phyloP scores from a whole-genome alignment of 2,113 vertebrate species.

The Pogona vitticeps region DNA sequence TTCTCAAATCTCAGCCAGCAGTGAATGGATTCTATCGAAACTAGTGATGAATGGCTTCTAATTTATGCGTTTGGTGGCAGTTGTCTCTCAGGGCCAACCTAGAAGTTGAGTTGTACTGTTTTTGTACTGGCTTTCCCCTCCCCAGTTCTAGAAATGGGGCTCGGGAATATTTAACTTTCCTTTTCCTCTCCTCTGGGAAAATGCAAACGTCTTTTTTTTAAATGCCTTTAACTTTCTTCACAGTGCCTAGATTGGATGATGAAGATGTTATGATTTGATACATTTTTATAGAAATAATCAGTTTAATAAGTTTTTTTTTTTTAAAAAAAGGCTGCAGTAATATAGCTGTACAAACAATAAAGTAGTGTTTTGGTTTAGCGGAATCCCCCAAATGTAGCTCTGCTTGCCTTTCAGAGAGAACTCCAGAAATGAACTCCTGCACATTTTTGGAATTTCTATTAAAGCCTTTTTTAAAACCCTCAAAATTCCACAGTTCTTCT shows the following conservation, averaged over 20 bases:
- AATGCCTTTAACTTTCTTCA: background rate
- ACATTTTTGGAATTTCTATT: background rate
- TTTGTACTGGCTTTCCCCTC: too few species aligned
- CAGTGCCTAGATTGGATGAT: background rate
- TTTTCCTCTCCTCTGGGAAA: background rate
- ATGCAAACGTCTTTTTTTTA: background rate
- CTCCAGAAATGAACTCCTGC: background rate
- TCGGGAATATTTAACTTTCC: background rate
- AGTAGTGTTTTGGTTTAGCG: background rate
- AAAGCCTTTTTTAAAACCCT: background rate
- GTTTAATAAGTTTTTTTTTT: background rate
- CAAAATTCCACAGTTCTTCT: background rate
- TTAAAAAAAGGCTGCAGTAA: background rate
- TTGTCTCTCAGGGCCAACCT: background rate
- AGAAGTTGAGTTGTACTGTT: conserved; percentile 42
- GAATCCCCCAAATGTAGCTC: background rate
- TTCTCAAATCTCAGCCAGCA: fast-evolving
- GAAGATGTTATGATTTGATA: background rate
- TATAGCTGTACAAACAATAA: background rate
- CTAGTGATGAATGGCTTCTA: fast-evolving
- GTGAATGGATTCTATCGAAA: background rate
- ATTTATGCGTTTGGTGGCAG: conserved; percentile 18
- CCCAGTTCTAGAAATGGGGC: too few species aligned
- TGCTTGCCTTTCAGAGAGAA: too few species aligned
- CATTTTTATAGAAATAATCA: background rate